Evolutionary conservation across 2,888 invertebrate species (phyloP).

Genomic region (Nemoura dubitans): DNA sequence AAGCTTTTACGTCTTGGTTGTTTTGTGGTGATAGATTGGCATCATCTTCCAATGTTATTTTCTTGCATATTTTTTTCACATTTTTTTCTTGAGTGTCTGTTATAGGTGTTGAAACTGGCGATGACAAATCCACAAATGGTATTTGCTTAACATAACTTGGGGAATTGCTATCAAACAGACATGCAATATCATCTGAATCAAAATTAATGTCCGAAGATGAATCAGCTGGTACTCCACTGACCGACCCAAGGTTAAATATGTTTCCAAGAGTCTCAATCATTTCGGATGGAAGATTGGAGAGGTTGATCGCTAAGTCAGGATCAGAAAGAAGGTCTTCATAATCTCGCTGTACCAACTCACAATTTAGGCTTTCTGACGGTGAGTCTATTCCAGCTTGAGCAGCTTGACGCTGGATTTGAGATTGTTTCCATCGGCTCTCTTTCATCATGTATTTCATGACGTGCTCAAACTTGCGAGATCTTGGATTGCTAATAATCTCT

Average conservation of each 20-base stretch:
- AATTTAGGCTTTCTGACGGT: slow-evolving; percentile 16
- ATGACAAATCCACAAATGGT: neutral
- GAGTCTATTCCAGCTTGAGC: slow-evolving; percentile 47
- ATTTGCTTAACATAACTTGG: neutral
- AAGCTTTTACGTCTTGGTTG: neutral
- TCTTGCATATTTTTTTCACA: neutral
- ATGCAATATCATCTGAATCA: neutral
- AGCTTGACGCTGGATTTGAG: slow-evolving; percentile 45
- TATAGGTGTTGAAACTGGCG: neutral
- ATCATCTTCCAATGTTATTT: neutral
- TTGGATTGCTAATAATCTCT: slow-evolving; percentile 50
- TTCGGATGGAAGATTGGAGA: slow-evolving; percentile 47
- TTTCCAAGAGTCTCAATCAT: slow-evolving; percentile 48
- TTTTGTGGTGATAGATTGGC: neutral
- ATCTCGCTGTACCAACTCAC: slow-evolving; percentile 28
- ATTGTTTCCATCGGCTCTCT: slow-evolving; percentile 46
- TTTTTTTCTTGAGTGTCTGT: neutral
- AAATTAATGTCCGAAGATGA: neutral
- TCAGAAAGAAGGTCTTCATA: slow-evolving; percentile 41
- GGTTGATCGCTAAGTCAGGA: slow-evolving; percentile 45
- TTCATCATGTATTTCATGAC: slow-evolving; percentile 50
- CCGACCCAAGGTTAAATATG: slow-evolving; percentile 42
- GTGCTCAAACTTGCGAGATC: slow-evolving; percentile 48
- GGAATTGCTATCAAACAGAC: neutral
- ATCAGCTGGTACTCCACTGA: neutral